phyloP scores from a whole-genome alignment of 1,140 invertebrate species.

The Pristionchus pacificus region DNA sequence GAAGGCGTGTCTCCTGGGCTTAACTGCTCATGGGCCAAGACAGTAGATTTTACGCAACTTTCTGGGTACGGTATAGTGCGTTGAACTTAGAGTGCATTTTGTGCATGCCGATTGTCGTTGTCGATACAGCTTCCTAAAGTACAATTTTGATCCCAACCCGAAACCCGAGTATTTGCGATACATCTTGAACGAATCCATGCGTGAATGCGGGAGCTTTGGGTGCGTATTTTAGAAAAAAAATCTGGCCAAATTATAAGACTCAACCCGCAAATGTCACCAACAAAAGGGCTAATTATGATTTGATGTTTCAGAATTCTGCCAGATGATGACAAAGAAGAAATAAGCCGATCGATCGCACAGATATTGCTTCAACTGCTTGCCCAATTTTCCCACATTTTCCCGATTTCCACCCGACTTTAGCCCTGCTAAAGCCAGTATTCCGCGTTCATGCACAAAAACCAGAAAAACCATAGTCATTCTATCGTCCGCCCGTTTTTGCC shows the following conservation, averaged over 20 bases:
- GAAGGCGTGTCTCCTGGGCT: background rate
- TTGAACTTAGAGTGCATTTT: background rate
- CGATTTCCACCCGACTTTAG: too few relatives aligned
- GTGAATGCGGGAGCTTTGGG: background rate
- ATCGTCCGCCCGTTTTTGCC: too few relatives aligned
- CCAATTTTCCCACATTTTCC: background rate
- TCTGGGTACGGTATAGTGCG: background rate
- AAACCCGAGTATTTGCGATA: too few relatives aligned
- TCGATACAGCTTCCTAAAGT: conserved; percentile 10
- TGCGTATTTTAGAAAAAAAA: too few relatives aligned
- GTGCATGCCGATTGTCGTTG: background rate
- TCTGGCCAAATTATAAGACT: too few relatives aligned
- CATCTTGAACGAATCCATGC: background rate
- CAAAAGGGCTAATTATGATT: too few relatives aligned
- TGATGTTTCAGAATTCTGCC: conserved; percentile 45
- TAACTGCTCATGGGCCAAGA: background rate
- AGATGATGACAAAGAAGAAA: conserved; percentile 52
- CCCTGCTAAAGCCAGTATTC: too few relatives aligned
- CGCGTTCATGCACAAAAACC: too few relatives aligned
- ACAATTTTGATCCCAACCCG: too few relatives aligned
- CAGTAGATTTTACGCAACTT: background rate
- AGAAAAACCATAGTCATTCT: too few relatives aligned
- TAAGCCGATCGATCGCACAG: background rate
- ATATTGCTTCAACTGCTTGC: background rate
- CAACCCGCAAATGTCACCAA: too few relatives aligned